phyloP scores from a whole-genome alignment of 2,113 vertebrate species.

The Urocynchramus pylzowi region DNA sequence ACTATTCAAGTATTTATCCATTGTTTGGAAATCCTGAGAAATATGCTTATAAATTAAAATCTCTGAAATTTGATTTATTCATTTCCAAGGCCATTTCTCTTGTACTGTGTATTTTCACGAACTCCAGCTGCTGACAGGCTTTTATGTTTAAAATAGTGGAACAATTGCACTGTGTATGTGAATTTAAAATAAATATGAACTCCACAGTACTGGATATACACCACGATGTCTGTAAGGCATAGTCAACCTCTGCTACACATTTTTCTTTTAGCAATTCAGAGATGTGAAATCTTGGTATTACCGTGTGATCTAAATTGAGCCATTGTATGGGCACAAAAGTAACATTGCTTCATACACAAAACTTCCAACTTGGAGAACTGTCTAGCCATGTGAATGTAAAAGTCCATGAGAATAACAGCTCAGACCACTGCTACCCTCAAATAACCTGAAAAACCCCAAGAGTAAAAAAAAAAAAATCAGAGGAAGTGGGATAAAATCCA shows the following conservation, averaged over 20 bases:
- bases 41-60: slow-evolving; percentile 38
- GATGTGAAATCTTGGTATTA: neutral
- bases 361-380: neutral
- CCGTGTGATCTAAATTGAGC: neutral
- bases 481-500: neutral
- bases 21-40: slow-evolving; percentile 28
- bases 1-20: neutral
- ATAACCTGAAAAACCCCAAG: neutral
- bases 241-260: neutral
- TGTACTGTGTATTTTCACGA: neutral
- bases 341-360: neutral
- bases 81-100: slow-evolving; percentile 20
- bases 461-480: neutral
- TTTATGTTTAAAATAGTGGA: neutral
- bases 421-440: neutral
- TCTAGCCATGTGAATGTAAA: neutral
- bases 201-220: neutral
- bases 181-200: neutral
- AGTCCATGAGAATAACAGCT: neutral
- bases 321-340: neutral
- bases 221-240: neutral
- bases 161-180: neutral
- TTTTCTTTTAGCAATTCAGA: neutral
- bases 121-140: neutral
- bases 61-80: slow-evolving; percentile 10